phyloP scores from a whole-genome alignment of 2,113 vertebrate genomes.

The Tichodroma muraria region DNA sequence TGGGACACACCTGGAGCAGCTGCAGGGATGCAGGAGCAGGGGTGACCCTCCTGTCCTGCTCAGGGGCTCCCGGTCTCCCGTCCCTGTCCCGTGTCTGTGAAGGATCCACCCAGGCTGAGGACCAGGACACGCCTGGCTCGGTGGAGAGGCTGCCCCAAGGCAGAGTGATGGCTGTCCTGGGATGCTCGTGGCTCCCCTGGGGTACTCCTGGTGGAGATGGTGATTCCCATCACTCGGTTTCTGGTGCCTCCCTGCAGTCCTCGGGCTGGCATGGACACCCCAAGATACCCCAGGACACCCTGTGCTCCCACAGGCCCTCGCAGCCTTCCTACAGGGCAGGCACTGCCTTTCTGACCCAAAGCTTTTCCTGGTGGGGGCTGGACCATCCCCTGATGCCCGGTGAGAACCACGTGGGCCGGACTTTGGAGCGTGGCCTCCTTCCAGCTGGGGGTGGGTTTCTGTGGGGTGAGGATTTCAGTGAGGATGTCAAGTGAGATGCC shows the following conservation, averaged over 20 bases:
- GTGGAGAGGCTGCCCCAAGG: neutral
- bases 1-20: neutral
- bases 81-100: rapidly evolving
- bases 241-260: neutral
- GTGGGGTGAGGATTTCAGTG: neutral
- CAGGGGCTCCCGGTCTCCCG: neutral
- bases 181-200: neutral
- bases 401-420: neutral
- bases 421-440: rapidly evolving
- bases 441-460: neutral
- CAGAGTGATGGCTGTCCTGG: neutral
- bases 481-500: neutral
- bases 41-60: neutral
- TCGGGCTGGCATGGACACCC: neutral
- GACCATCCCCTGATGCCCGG: neutral
- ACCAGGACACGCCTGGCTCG: rapidly evolving
- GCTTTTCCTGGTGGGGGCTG: neutral
- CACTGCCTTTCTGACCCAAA: rapidly evolving
- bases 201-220: neutral
- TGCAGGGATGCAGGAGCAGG: neutral
- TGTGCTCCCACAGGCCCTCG: rapidly evolving
- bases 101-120: neutral
- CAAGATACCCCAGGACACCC: neutral
- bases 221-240: rapidly evolving
- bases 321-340: neutral